A percentile compares a stretch with the other conserved stretches of the same genome.
Conservation (phyloP, 2,797 vertebrate genomes). For the Podargus strigoides region DNA sequence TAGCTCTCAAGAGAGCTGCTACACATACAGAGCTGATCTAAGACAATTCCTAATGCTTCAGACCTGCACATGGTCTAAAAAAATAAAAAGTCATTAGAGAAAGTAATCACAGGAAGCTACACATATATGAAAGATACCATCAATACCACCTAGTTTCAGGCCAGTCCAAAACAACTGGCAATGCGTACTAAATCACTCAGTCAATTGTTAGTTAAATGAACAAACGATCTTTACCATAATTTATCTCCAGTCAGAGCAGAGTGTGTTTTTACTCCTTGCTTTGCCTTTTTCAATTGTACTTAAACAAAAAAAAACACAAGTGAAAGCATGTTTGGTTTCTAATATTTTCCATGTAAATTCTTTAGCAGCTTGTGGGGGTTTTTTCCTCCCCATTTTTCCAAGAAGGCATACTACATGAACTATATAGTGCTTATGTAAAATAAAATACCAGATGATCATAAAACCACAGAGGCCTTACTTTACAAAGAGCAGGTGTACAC, state of each 20-base stretch:
- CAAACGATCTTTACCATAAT: background rate
- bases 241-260: background rate
- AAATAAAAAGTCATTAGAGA: background rate
- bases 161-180: background rate
- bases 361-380: background rate
- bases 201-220: background rate
- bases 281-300: background rate
- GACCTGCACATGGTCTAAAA: background rate
- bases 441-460: background rate
- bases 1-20: background rate
- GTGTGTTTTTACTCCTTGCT: background rate
- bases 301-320: background rate
- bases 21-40: background rate
- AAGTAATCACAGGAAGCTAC: fast-evolving
- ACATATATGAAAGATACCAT: background rate
- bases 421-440: background rate
- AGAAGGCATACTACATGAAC: background rate
- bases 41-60: background rate
- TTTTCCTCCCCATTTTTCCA: fast-evolving
- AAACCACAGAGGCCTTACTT: background rate
- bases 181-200: background rate
- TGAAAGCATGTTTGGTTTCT: background rate
- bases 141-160: background rate
- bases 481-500: background rate
- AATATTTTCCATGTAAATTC: background rate